Conservation (phyloP, 1,140 invertebrate genomes). For the Bombus pascuorum region DNA sequence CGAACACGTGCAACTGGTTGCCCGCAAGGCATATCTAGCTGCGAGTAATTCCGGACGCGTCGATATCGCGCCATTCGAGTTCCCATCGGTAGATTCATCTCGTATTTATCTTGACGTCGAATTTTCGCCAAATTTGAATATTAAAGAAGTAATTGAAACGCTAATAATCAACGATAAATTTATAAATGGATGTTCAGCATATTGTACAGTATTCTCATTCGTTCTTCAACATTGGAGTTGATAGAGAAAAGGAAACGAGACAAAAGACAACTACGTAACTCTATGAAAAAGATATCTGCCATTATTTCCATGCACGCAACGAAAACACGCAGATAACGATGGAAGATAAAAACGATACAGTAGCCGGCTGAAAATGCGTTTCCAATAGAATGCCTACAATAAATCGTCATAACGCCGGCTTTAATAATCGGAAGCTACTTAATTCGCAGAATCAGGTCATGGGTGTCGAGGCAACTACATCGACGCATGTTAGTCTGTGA, state of each 20-base stretch:
- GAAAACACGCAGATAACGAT: not conserved
- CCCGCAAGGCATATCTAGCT: not conserved
- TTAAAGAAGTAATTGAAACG: too few relatives aligned
- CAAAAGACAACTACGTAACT: not conserved
- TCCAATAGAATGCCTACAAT: conserved; percentile 22
- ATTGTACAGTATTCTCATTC: not conserved
- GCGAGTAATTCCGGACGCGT: not conserved
- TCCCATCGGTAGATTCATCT: not conserved
- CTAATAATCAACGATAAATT: too few relatives aligned
- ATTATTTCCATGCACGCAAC: not conserved
- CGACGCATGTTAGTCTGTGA: conserved; percentile 27
- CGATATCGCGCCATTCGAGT: not conserved
- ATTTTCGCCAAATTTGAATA: too few relatives aligned
- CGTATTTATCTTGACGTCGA: not conserved
- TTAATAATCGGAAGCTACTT: conserved; percentile 55
- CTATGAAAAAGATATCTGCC: not conserved
- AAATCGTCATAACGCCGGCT: conserved; percentile 40
- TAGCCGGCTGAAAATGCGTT: conserved; percentile 6
- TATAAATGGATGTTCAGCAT: too few relatives aligned
- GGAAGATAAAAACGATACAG: not conserved
- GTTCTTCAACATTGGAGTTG: too few relatives aligned
- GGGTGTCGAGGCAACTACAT: conserved; percentile 45
- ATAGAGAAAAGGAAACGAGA: too few relatives aligned
- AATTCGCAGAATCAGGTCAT: conserved; percentile 51
- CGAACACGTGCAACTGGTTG: conserved; percentile 39